A percentile compares a stretch with the other conserved stretches of the same genome.
Evolutionary conservation across 2,797 vertebrate genomes (phyloP).

Genomic region (Momotus momota): DNA sequence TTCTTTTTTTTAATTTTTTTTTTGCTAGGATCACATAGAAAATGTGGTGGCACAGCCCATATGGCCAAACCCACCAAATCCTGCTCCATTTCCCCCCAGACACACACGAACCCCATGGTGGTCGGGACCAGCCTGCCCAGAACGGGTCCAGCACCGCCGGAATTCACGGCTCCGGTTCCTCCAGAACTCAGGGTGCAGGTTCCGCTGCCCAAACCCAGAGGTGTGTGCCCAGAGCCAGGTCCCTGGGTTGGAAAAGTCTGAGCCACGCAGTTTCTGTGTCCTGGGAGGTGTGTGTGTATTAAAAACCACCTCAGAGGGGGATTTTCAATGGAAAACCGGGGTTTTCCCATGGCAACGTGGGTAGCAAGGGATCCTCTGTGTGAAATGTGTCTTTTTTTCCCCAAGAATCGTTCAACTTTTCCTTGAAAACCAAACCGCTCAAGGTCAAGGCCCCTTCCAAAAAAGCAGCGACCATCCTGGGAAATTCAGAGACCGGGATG

Average conservation of each 20-base stretch:
- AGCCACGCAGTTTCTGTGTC: neutral
- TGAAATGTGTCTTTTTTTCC: neutral
- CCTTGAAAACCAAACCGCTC: neutral
- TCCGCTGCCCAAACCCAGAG: neutral
- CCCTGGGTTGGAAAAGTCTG: neutral
- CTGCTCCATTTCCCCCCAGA: neutral
- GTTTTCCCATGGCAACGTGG: neutral
- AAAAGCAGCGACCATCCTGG: neutral
- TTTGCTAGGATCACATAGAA: neutral
- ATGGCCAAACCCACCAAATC: neutral
- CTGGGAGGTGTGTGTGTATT: no score
- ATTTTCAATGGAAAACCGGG: neutral
- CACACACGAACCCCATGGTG: fast-evolving
- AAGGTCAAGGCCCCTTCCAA: neutral
- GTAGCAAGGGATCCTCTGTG: neutral
- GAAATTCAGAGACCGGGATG: fast-evolving
- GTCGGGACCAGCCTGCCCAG: neutral
- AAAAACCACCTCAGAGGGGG: neutral
- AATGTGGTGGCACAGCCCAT: neutral
- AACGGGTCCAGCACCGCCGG: neutral
- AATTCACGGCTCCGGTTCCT: neutral
- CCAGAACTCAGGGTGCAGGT: fast-evolving
- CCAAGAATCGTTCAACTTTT: neutral
- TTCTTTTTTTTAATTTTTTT: neutral
- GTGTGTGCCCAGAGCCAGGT: neutral